A percentile compares a stretch with the other conserved stretches of the same genome.
Conservation (phyloP, 2,113 vertebrate genomes). For the Saguinus imperator region DNA sequence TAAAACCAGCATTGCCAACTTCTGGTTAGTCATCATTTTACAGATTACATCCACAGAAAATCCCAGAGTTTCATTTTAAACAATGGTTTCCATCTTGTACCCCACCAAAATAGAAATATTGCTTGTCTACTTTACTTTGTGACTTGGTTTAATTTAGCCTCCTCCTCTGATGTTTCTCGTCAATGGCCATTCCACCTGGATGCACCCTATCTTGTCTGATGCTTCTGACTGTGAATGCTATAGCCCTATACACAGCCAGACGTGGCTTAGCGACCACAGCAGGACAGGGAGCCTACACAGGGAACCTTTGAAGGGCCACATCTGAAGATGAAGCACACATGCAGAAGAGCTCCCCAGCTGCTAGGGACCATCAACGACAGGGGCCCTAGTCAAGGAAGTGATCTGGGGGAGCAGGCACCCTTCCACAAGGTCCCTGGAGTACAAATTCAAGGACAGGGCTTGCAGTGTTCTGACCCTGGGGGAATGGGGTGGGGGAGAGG, state of each 20-base stretch:
- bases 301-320: not conserved
- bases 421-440: not conserved
- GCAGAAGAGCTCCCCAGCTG: not conserved
- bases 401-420: not conserved
- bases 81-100: not conserved
- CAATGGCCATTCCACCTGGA: too few relatives aligned
- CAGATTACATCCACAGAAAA: constrained; percentile 12
- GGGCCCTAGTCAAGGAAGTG: not conserved
- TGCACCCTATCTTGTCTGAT: too few relatives aligned
- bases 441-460: not conserved
- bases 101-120: constrained; percentile 1
- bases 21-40: constrained; percentile 21
- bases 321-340: not conserved
- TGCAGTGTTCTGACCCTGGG: not conserved
- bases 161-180: not conserved
- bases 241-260: not conserved
- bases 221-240: not conserved
- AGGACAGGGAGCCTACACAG: not conserved
- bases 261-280: not conserved
- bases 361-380: not conserved
- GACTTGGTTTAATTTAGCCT: not conserved
- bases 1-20: constrained; percentile 25
- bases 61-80: constrained; percentile 27
- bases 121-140: not conserved
- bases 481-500: too few relatives aligned